Conservation (phyloP, 2,113 vertebrate genomes). For the Oxyura jamaicensis region DNA sequence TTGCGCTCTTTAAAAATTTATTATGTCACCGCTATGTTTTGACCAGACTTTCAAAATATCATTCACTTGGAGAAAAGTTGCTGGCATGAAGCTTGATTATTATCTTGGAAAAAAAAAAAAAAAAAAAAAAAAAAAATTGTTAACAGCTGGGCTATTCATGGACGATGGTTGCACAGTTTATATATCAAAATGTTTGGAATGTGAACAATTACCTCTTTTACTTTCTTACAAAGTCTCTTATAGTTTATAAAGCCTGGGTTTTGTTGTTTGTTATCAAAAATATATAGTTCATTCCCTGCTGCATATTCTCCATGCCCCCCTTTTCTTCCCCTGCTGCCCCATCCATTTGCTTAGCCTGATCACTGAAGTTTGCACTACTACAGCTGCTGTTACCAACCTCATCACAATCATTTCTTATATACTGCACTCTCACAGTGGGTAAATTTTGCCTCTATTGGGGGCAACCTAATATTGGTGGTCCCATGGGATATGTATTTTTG, state of each 20-base stretch:
- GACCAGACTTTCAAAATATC: conserved; percentile 74
- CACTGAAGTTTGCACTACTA: background rate
- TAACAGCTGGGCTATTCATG: conserved; percentile 89
- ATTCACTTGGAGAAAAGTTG: conserved; percentile 81
- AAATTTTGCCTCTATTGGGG: conserved; percentile 24
- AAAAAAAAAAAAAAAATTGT: conserved; percentile 86
- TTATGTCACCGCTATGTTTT: conserved; percentile 75
- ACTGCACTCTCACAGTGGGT: background rate
- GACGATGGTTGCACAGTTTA: conserved; percentile 85
- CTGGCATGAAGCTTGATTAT: conserved; percentile 89
- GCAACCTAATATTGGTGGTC: conserved; percentile 48
- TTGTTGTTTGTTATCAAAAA: conserved; percentile 73
- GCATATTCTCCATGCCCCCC: background rate
- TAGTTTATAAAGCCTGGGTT: conserved; percentile 79
- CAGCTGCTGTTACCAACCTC: background rate
- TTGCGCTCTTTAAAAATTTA: conserved; percentile 56
- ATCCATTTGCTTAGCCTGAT: background rate
- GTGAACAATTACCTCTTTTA: conserved; percentile 90
- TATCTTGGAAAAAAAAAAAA: conserved; percentile 78
- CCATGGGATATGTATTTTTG: conserved; percentile 12
- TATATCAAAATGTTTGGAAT: conserved; percentile 91
- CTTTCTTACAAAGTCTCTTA: conserved; percentile 84
- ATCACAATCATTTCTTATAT: background rate
- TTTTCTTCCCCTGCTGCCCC: background rate
- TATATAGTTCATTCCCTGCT: conserved; percentile 19